Base-by-base conservation (phyloP, 2,888 invertebrate genomes). In the Ophion obscuratus region DNA sequence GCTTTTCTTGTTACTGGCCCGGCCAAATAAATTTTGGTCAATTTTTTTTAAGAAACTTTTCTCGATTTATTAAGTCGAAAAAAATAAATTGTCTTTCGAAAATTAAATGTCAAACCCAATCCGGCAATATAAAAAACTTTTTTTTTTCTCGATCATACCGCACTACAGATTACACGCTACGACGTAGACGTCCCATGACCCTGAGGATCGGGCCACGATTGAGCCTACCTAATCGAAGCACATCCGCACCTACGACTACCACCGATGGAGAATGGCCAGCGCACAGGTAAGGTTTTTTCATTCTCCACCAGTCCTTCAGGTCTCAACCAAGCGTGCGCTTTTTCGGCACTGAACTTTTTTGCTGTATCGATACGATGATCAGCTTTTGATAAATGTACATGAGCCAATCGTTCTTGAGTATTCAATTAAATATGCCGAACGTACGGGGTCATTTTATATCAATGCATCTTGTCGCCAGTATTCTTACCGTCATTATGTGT, bases 141-240 rank as follows among this genome's bases (percentile, higher is more conserved):
- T 53, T 53, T 53, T 53, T 53, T 40, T 40, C 40, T 40, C 9
- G 66, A 77, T 70, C 66, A 27, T 57, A 76, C 79, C 81, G 84
- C 83, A 31, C 93, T 92, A 20, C 90, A 95, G 95, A 95, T 90
- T 95, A 95, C 89, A 93, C 94, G 57, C 88, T 94, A 62, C 94
- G 95, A 70, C 92, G 95, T 70, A 92, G 95, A 76, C 94, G 95
- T 71, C 95, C 95, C 71, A 95, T 95, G 90, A 95, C 95, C 44
- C 88, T 95, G 87, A 93, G 94, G 76, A 95, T 95, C 85, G 95
- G 95, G 90, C 95, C 95, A 7, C 93, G 95, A 64, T 90, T 95
- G 87, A 95, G 94, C 89, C 92, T 95, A 62, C 95, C 95, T 1
- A 94, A 94, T 87, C 92, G 95, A 88, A 95, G 95, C 92, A 94